phyloP scores from a whole-genome alignment of 1,140 invertebrate genomes.

The Amyelois transitella region DNA sequence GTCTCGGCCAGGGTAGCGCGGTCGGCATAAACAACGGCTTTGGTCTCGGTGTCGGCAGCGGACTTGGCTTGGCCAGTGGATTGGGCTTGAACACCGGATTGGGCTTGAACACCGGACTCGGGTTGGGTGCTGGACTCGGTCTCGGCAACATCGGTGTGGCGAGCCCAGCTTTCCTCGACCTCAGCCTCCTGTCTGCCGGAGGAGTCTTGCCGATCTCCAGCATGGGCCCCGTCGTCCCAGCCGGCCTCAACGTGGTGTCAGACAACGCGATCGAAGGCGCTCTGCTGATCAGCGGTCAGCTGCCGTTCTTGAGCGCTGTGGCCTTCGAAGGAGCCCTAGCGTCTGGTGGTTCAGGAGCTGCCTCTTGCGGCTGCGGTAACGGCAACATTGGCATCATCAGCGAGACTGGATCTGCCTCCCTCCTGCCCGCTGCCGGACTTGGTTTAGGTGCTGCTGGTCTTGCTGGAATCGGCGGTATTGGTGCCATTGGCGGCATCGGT shows the following conservation, averaged over 20 bases:
- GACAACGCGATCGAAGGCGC: constrained; percentile 26
- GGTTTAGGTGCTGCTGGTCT: constrained; percentile 15
- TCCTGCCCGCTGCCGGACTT: constrained; percentile 11
- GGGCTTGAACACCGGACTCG: no score
- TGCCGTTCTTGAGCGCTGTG: constrained; percentile 38
- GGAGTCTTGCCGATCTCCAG: background rate
- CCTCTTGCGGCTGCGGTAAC: constrained; percentile 24
- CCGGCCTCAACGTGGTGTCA: constrained; percentile 11
- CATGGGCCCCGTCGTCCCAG: background rate
- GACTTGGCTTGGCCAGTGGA: background rate
- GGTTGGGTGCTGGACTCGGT: background rate
- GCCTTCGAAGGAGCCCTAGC: constrained; percentile 33
- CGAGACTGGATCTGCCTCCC: constrained; percentile 1
- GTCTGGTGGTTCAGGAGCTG: constrained; percentile 25
- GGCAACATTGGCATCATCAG: constrained; percentile 25
- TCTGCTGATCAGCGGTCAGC: constrained; percentile 30
- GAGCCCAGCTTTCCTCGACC: constrained; percentile 9
- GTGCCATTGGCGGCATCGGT: background rate
- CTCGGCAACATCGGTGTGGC: constrained; percentile 11
- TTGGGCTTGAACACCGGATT: background rate
- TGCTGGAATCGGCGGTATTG: background rate
- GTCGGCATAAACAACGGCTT: background rate
- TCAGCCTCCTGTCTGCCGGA: background rate
- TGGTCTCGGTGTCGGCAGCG: background rate
- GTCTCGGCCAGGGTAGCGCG: no score